These are phyloP conservation scores for Pyrocephalus nanus DNA, from an alignment of 2,797 vertebrate species.

Conservation along the genomic window DNA sequence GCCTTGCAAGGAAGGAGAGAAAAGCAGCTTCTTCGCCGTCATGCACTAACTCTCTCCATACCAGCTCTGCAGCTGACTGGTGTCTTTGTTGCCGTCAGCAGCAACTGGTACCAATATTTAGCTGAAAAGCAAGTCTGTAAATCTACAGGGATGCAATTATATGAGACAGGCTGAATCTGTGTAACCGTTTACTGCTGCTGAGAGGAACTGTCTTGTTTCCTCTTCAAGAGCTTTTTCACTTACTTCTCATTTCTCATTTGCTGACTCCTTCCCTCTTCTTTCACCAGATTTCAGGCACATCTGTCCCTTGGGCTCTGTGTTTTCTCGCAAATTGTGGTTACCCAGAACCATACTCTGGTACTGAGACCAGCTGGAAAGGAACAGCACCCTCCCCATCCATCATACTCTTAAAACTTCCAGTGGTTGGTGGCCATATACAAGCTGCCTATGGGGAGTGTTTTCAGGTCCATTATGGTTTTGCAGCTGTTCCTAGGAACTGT, in stretches of 20 bases:
- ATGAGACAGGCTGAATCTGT: not conserved
- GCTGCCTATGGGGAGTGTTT: not conserved
- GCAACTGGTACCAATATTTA: not conserved
- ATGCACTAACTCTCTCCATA: not conserved
- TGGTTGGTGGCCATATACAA: not conserved
- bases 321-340: not conserved
- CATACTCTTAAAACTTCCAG: not conserved
- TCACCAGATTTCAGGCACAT: not conserved
- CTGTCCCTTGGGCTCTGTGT: not conserved
- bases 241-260: not conserved
- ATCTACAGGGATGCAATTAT: not conserved
- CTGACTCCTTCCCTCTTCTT: not conserved
- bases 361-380: not conserved
- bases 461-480: not conserved
- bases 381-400: not conserved
- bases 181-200: not conserved
- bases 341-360: not conserved
- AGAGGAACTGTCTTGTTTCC: not conserved
- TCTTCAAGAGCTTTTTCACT: not conserved
- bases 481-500: conserved; percentile 10
- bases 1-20: not conserved
- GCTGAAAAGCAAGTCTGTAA: not conserved
- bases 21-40: not conserved
- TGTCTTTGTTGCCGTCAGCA: not conserved
- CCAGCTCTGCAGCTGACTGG: not conserved